Percentiles rank a stretch among this genome's conserved stretches.
These are phyloP conservation scores for Oryzias javanicus DNA, from an alignment of 2,113 vertebrate genomes.

Conservation along the genomic window DNA sequence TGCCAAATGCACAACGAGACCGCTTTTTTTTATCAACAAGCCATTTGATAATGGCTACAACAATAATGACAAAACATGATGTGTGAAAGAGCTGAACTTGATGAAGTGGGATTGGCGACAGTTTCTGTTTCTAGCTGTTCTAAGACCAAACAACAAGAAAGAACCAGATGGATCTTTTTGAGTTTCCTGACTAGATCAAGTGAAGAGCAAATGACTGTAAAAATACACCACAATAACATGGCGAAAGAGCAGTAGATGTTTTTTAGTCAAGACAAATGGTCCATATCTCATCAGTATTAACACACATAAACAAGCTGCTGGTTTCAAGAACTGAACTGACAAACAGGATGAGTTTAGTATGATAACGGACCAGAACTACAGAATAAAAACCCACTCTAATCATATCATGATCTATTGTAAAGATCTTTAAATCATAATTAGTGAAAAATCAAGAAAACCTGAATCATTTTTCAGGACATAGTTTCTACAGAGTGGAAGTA, in stretches of 20 bases:
- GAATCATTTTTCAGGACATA: too few relatives aligned
- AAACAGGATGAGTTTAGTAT: not conserved
- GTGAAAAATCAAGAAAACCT: too few relatives aligned
- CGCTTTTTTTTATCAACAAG: constrained; percentile 9
- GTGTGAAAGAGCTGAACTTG: not conserved
- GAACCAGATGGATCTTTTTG: not conserved
- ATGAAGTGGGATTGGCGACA: not conserved
- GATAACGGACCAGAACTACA: not conserved
- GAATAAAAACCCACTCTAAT: not conserved
- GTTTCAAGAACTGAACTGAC: constrained; percentile 1
- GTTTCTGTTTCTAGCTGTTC: constrained; percentile 5
- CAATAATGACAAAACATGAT: constrained; percentile 1
- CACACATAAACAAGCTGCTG: constrained; percentile 15
- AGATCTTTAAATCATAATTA: too few relatives aligned
- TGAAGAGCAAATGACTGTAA: not conserved
- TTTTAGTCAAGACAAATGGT: constrained; percentile 17
- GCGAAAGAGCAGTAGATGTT: constrained; percentile 10
- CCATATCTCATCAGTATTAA: constrained; percentile 25
- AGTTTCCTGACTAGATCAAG: constrained; percentile 12
- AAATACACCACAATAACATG: not conserved
- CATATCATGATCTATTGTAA: too few relatives aligned
- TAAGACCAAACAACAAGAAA: not conserved
- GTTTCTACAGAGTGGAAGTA: too few relatives aligned
- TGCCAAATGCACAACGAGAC: constrained; percentile 8
- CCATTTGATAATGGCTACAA: constrained; percentile 1